A percentile compares a stretch with the other conserved stretches of the same genome.
Conservation (phyloP, 1,140 invertebrate genomes). For the Samia ricini region DNA sequence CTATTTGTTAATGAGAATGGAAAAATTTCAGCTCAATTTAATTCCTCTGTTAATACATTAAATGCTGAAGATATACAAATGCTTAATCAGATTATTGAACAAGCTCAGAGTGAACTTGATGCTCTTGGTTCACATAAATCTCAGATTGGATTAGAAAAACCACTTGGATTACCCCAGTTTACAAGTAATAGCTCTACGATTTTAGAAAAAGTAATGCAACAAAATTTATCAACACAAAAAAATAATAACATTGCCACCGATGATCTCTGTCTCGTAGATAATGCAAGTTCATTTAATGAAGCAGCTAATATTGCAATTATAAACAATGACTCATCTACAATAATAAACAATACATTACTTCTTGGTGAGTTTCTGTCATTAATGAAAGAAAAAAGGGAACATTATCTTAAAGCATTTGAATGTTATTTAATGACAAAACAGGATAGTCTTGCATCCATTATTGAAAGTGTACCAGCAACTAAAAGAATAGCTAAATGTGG, state of each 20-base stretch:
- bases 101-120: background rate
- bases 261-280: background rate
- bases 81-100: background rate
- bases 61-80: background rate
- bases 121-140: background rate
- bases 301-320: background rate
- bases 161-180: background rate
- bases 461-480: background rate
- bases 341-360: background rate
- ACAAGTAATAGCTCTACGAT: background rate
- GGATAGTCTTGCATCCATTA: background rate
- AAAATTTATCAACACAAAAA: background rate
- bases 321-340: background rate
- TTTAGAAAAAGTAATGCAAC: background rate
- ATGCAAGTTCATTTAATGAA: background rate
- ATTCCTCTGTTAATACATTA: background rate
- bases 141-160: background rate
- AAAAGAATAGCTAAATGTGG: background rate
- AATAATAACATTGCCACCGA: background rate
- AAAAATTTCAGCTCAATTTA: background rate
- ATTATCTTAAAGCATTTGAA: background rate
- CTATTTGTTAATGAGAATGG: background rate
- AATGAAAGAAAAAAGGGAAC: background rate
- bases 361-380: background rate
- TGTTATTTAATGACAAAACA: background rate